Base-by-base conservation (phyloP, 2,888 invertebrate genomes). In the Mactromeris polynyma region DNA sequence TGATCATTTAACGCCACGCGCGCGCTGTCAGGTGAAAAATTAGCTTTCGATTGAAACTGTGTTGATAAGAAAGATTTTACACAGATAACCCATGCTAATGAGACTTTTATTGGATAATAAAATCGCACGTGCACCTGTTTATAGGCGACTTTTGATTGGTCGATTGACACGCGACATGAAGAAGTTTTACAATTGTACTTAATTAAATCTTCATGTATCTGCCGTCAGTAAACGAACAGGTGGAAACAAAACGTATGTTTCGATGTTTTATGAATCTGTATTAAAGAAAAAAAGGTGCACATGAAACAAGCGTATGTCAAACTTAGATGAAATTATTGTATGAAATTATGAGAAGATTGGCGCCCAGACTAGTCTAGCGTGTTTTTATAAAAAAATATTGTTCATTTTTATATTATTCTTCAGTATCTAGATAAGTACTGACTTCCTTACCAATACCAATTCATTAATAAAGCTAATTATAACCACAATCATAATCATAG, bases 101-200 rank as follows among this genome's bases (percentile, higher is more conserved):
- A 90, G 86, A 81, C 86, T 82, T 88, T 88, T 83, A 90, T 90
- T 85, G 42, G 90, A 84, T 88, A 51, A 86, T 90, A 86, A 88
- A 84, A 79, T 87, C 77, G 40, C 77, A 78, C 40, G 54, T 42
- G 82, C 86, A 87, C 86, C 86, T 87, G 86, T 87, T 84, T 36
- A n/a, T 2, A 36, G 51, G 38, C 84, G 78, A 84, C 38, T 54
- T 81, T 58, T 84, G 83, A 85, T 88, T 84, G 88, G 84, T 40
- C 40, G 77, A 31, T 31, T 69, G 88, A 58, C 88, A 88, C 88
- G 84, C 88, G 85, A 84, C 88, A 26, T 42, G 38, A 77, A 77
- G 51, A 78, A 21, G 33, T 54, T 31, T 26, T 33, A 31, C 51
- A 46, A 46, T 51, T 78, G 78, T n/a, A n/a, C 36, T 54, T 84